Conservation (phyloP, 1,140 invertebrate species). For the Rhagoletis pomonella region DNA sequence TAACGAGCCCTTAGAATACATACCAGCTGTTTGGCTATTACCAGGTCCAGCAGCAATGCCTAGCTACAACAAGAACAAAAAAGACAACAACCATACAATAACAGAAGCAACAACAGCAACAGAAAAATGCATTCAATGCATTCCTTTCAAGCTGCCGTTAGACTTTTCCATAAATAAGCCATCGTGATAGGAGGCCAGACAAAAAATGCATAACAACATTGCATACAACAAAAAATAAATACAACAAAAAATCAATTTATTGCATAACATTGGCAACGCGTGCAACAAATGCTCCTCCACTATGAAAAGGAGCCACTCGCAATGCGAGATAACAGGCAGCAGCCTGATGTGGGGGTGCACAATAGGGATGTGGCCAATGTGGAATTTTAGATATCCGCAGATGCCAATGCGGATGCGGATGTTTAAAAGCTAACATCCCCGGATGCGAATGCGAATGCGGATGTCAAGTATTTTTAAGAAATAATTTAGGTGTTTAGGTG, state of each 20-base stretch:
- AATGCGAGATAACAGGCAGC: not conserved
- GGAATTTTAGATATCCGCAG: too few species aligned
- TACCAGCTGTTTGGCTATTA: not conserved
- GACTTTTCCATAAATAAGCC: slow-evolving; percentile 18
- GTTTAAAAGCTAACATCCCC: too few species aligned
- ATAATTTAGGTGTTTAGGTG: too few species aligned
- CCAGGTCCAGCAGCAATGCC: not conserved
- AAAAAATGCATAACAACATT: not conserved
- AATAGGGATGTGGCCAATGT: not conserved
- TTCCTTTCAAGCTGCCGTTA: not conserved
- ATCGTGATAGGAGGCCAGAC: not conserved
- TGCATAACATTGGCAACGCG: slow-evolving; percentile 39
- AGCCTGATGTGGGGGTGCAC: not conserved
- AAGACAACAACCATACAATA: too few species aligned
- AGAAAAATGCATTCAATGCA: not conserved
- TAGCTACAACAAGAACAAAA: too few species aligned
- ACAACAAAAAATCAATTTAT: slow-evolving; percentile 5
- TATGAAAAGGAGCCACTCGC: not conserved
- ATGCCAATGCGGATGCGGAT: too few species aligned
- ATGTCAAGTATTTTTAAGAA: too few species aligned
- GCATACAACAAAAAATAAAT: not conserved
- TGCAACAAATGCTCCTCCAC: slow-evolving; percentile 8
- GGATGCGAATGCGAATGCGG: too few species aligned
- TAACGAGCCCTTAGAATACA: not conserved
- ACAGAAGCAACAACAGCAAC: too few species aligned